phyloP scores from a whole-genome alignment of 2,797 vertebrate species.

The Heteromormyrus szaboi region DNA sequence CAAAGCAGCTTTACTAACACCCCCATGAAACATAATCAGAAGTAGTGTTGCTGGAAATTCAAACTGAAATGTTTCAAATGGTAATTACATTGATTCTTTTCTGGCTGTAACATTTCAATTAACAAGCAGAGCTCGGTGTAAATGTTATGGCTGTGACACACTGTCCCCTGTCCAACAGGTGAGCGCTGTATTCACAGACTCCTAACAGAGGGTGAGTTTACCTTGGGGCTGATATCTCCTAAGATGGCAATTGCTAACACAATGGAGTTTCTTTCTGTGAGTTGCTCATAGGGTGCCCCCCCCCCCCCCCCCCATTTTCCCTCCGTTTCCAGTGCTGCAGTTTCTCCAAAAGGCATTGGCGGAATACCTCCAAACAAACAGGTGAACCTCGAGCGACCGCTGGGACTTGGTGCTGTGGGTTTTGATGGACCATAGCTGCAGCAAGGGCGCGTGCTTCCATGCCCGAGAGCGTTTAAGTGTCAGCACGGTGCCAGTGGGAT shows the following conservation, averaged over 20 bases:
- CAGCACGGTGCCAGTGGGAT: neutral
- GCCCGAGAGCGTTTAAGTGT: neutral
- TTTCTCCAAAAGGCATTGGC: constrained; percentile 72
- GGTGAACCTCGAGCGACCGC: constrained; percentile 50
- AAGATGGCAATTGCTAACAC: neutral
- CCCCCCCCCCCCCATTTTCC: neutral
- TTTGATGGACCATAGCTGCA: neutral
- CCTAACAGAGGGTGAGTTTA: constrained; percentile 72
- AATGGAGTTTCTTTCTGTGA: neutral
- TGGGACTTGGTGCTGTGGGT: neutral
- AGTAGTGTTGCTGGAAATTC: neutral
- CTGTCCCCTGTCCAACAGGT: constrained; percentile 56
- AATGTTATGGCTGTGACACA: neutral
- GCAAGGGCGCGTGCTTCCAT: neutral
- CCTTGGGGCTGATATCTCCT: neutral
- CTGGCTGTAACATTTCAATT: neutral
- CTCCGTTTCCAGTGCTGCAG: constrained; percentile 67
- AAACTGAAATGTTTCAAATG: neutral
- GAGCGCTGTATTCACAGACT: constrained; percentile 68
- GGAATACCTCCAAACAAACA: constrained; percentile 74
- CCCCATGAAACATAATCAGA: neutral
- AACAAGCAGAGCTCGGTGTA: no score
- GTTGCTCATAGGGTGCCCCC: neutral
- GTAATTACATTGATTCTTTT: neutral
- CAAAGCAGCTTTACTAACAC: neutral